Conservation (phyloP, 2,797 vertebrate genomes). For the Lagorchestes hirsutus region DNA sequence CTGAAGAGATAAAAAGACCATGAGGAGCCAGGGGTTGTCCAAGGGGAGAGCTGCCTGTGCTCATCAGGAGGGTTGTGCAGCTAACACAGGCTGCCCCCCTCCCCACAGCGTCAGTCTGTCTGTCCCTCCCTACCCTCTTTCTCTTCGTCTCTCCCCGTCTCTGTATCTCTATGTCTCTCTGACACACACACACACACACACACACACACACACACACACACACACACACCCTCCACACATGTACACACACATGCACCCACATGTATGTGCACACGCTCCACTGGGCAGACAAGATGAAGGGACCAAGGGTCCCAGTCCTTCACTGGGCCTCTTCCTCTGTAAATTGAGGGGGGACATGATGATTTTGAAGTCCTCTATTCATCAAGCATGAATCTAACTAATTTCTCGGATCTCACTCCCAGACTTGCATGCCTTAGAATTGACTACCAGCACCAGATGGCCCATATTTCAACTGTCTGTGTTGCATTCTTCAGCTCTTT, state of each 20-base stretch:
- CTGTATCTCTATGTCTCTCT: no score
- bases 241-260: no score
- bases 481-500: neutral
- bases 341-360: neutral
- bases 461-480: neutral
- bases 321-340: neutral
- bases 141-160: no score
- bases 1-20: neutral
- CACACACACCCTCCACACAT: no score
- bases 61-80: neutral
- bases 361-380: neutral
- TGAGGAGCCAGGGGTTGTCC: neutral
- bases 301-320: neutral
- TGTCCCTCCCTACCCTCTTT: no score
- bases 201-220: no score
- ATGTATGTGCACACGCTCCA: neutral
- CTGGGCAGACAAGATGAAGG: neutral
- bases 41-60: neutral
- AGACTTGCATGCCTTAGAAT: slow-evolving; percentile 50
- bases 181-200: no score
- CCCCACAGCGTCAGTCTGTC: neutral
- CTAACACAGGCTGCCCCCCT: no score
- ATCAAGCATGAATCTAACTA: neutral
- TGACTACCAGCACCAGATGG: slow-evolving; percentile 10
- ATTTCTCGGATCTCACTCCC: neutral